A percentile compares a stretch with the other conserved stretches of the same genome.
These are phyloP conservation scores for Metopia argyrocephala DNA, from an alignment of 2,888 invertebrate genomes.

Conservation along the genomic window DNA sequence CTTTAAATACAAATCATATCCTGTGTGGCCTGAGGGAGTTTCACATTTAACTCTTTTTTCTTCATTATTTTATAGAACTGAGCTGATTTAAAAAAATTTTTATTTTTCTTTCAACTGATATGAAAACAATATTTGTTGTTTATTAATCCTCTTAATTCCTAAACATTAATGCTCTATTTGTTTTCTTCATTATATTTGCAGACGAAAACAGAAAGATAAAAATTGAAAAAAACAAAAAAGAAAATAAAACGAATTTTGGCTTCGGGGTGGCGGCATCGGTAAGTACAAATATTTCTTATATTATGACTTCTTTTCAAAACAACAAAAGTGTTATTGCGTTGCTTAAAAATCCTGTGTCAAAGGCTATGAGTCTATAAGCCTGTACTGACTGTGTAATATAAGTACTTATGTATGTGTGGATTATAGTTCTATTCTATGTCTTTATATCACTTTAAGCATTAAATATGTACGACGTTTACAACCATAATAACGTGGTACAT, in stretches of 20 bases:
- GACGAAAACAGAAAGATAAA: conserved; percentile 25
- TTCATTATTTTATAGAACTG: neutral
- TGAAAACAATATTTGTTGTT: conserved; percentile 49
- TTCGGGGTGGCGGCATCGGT: conserved; percentile 62
- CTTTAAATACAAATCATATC: conserved; percentile 51
- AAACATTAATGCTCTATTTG: conserved; percentile 1
- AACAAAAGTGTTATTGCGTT: conserved; percentile 32
- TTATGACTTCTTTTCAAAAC: conserved; percentile 19
- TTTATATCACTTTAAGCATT: too few relatives aligned
- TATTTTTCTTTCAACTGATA: conserved; percentile 42
- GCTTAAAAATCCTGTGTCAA: neutral
- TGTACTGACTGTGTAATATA: conserved; percentile 9
- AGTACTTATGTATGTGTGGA: neutral
- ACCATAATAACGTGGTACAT: too few relatives aligned
- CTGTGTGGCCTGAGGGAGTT: conserved; percentile 54
- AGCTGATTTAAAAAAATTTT: conserved; percentile 28
- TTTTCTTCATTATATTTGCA: conserved; percentile 10
- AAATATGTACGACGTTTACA: too few relatives aligned
- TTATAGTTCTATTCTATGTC: too few relatives aligned
- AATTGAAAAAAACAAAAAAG: conserved; percentile 23
- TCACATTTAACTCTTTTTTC: conserved; percentile 8
- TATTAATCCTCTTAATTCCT: conserved; percentile 43
- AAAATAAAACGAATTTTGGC: conserved; percentile 43
- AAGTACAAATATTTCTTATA: conserved; percentile 46
- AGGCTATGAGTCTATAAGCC: conserved; percentile 37